Percentiles rank a stretch among this genome's conserved stretches.
phyloP scores from a whole-genome alignment of 2,797 vertebrate genomes.

The Balearica regulorum region DNA sequence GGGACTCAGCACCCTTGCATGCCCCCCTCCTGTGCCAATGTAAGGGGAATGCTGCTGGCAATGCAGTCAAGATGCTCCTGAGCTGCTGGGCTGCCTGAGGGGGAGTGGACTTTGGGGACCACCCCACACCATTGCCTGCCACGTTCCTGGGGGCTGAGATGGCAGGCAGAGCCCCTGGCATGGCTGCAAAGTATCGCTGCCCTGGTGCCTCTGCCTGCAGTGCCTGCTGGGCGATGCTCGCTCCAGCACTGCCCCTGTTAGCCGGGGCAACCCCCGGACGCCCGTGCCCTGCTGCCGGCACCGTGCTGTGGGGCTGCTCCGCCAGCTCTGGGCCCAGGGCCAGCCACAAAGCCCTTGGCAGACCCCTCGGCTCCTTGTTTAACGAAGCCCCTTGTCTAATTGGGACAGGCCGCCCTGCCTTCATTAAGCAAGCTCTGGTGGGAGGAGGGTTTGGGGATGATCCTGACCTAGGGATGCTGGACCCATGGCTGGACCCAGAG shows the following conservation, averaged over 20 bases:
- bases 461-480: neutral
- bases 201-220: neutral
- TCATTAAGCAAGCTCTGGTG: constrained; percentile 8
- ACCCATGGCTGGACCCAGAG: neutral
- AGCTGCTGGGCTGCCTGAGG: neutral
- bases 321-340: constrained; percentile 23
- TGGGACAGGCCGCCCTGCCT: constrained; percentile 51
- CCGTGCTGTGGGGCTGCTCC: neutral
- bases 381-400: constrained; percentile 58
- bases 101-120: neutral
- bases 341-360: constrained; percentile 52
- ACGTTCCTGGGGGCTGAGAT: rapidly evolving
- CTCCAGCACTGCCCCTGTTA: neutral
- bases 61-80: neutral
- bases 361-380: constrained; percentile 18
- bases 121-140: neutral
- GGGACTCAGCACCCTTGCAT: neutral
- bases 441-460: neutral
- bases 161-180: neutral
- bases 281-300: neutral
- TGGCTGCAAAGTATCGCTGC: neutral
- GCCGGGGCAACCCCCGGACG: neutral
- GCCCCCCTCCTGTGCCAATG: neutral
- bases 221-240: neutral
- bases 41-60: neutral